These are phyloP conservation scores for Luperina nickerlii DNA, from an alignment of 2,888 invertebrate genomes.

Conservation along the genomic window DNA sequence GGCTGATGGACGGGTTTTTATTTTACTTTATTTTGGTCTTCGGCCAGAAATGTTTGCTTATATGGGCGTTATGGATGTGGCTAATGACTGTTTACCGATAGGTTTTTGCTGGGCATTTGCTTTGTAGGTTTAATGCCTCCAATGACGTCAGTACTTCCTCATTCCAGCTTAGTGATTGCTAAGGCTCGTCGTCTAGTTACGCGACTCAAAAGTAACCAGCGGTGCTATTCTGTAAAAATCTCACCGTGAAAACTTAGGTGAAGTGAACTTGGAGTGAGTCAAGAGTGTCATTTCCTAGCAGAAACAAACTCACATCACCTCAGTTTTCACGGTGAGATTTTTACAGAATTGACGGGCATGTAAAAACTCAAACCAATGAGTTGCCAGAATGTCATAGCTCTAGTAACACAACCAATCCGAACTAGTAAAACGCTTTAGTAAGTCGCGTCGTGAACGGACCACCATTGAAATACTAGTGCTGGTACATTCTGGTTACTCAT, in stretches of 20 bases:
- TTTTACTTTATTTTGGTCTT: conserved; percentile 34
- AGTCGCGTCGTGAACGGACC: no score
- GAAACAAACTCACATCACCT: no score
- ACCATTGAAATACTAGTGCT: background rate
- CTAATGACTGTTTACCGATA: conserved; percentile 52
- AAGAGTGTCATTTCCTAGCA: no score
- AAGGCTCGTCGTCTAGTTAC: background rate
- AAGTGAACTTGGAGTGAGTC: no score
- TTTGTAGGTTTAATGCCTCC: conserved; percentile 13
- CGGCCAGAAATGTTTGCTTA: conserved; percentile 24
- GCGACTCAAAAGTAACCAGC: background rate
- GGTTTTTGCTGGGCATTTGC: conserved; percentile 26
- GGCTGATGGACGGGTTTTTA: conserved; percentile 34
- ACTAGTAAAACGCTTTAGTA: background rate
- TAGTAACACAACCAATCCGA: background rate
- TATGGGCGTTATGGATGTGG: conserved; percentile 32
- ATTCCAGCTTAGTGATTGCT: background rate
- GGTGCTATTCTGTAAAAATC: no score
- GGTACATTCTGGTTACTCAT: background rate
- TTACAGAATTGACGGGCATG: no score
- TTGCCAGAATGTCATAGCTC: background rate
- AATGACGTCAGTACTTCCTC: conserved; percentile 12
- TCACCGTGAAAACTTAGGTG: no score
- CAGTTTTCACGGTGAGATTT: no score
- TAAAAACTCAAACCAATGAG: no score